Evolutionary conservation across 2,888 invertebrate species (phyloP).

Genomic region (Cerastoderma edule): DNA sequence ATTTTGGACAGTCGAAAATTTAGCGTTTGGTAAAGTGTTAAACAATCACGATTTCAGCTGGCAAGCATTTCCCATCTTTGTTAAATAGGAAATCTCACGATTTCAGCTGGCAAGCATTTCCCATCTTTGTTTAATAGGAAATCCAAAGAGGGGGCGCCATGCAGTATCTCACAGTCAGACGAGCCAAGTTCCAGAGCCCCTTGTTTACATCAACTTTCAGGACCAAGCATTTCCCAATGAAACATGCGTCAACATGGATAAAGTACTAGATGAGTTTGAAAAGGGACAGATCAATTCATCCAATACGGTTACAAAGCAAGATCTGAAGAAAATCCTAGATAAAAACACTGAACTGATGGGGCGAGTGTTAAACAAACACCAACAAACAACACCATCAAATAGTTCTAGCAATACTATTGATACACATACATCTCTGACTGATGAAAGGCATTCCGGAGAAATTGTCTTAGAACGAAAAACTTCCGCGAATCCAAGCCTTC

Average conservation of each 20-base stretch:
- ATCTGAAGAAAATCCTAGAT: conserved; percentile 54
- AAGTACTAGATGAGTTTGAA: conserved; percentile 49
- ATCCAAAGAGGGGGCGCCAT: conserved; percentile 50
- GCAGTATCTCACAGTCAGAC: neutral
- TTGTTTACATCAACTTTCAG: conserved; percentile 49
- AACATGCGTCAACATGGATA: conserved; percentile 43
- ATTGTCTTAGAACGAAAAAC: no score
- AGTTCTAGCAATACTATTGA: no score
- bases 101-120: no score
- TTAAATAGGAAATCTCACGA: conserved; percentile 46
- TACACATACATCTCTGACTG: no score
- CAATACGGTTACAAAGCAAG: conserved; percentile 45
- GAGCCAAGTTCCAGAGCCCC: conserved; percentile 48
- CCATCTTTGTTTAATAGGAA: conserved; percentile 27
- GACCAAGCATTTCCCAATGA: conserved; percentile 39
- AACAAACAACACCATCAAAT: no score
- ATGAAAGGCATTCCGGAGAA: no score
- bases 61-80: no score
- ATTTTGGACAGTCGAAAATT: no score
- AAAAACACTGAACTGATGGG: conserved; percentile 57
- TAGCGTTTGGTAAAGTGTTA: no score
- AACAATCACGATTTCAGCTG: no score
- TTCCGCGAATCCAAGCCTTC: no score
- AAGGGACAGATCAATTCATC: conserved; percentile 27
- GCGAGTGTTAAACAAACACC: conserved; percentile 37